Percentiles rank a stretch among this genome's conserved stretches.
These are phyloP conservation scores for Zoroaster sp. DNA, from an alignment of 53 echinoderm and acorn worm genomes.

Conservation along the genomic window DNA sequence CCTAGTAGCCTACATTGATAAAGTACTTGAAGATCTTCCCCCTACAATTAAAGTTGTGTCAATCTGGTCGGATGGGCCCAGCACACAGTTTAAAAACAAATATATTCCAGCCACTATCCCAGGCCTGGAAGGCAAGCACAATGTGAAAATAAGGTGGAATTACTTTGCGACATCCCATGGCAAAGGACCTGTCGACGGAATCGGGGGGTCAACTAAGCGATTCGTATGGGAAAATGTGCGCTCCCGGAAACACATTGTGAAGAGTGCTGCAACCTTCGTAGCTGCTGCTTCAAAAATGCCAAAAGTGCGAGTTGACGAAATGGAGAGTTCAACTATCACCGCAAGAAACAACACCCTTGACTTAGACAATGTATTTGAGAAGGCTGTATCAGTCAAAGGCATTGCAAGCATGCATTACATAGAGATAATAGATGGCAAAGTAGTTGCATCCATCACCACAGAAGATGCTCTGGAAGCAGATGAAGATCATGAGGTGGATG, in stretches of 20 bases:
- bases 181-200: constrained; percentile 66
- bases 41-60: constrained; percentile 36
- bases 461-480: not conserved
- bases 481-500: not conserved
- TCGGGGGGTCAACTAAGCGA: constrained; percentile 45
- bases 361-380: constrained; percentile 18
- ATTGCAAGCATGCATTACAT: constrained; percentile 18
- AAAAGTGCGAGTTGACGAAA: too few species aligned
- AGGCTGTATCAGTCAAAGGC: not conserved
- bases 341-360: too few species aligned
- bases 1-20: constrained; percentile 53
- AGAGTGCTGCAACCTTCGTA: constrained; percentile 58
- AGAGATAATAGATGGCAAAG: constrained; percentile 1
- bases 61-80: constrained; percentile 65
- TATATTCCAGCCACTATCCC: constrained; percentile 38
- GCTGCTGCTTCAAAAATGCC: too few species aligned
- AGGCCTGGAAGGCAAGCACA: constrained; percentile 40
- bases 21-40: constrained; percentile 36
- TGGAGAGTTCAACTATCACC: not conserved
- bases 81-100: constrained; percentile 66
- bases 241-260: constrained; percentile 36
- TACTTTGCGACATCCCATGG: constrained; percentile 66
- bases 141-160: constrained; percentile 34
- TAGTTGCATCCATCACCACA: not conserved
- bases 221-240: constrained; percentile 51